Conservation (phyloP, 2,113 vertebrate genomes). For the Callospermophilus lateralis region DNA sequence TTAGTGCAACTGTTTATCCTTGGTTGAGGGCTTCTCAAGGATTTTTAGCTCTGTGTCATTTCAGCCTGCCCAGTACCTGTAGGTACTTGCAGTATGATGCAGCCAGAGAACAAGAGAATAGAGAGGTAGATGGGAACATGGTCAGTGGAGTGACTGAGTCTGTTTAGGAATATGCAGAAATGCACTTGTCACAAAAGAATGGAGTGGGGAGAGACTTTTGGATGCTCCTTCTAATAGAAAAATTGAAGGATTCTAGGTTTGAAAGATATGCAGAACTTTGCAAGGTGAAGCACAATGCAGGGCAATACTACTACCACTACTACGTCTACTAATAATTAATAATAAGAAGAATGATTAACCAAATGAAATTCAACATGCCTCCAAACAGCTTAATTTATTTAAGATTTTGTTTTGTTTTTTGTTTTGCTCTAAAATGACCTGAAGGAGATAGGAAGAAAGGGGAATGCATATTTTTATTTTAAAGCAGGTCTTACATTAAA, state of each 20-base stretch:
- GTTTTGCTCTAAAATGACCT: background rate
- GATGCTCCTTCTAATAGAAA: background rate
- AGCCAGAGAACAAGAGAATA: background rate
- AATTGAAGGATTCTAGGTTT: background rate
- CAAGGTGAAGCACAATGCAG: background rate
- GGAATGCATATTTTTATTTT: background rate
- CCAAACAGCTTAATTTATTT: background rate
- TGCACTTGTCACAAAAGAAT: background rate
- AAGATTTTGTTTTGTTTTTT: background rate
- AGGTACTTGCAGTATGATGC: background rate
- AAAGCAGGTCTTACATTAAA: background rate
- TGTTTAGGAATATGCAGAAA: background rate
- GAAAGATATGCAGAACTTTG: background rate
- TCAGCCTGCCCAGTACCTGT: fast-evolving
- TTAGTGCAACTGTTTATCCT: background rate
- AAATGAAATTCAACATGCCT: background rate
- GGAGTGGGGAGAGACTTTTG: background rate
- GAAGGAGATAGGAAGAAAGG: background rate
- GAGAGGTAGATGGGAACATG: background rate
- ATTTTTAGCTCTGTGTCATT: background rate
- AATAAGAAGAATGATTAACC: background rate
- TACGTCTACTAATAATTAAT: background rate
- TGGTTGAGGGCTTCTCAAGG: background rate
- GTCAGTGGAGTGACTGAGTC: fast-evolving
- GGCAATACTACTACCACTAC: background rate